Evolutionary conservation across 1,140 invertebrate genomes (phyloP), one percentile per base, ranked within the genome.

Genomic region (Drosophila orena): DNA sequence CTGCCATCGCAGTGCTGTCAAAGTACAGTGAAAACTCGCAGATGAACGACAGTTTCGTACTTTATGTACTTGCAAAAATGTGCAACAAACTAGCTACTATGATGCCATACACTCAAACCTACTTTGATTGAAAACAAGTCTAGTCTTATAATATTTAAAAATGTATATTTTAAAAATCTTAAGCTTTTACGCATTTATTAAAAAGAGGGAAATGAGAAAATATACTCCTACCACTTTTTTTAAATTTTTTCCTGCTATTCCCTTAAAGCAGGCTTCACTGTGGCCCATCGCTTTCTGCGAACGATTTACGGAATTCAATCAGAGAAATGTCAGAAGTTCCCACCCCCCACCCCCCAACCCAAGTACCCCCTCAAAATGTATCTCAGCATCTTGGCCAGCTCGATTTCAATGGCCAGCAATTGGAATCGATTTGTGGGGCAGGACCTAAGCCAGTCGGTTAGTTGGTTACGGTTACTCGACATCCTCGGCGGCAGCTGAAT

Each of bases 401-500:
- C 64, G 8, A 64, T 66, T 50, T 50, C 64, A 62, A 60, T 62
- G 60, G 54, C 38, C 24, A 24, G 64, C 59, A 64, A 66, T 66
- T 50, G 60, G 20, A 43, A 62, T 62, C 60, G 60, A 62, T 62
- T 59, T 62, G 60, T 62, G n/a, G 22, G 24, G 14, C 59, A 42
- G 59, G 59, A 30, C 49, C 49, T 43, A 30, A 62, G 46, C 44
- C 59, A 30, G 50, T 37, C 17, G 43, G 37, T 43, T 46, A 60
- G 30, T 40, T 35, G 64, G 46, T 42, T 65, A 42, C 12, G 64
- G 46, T 42, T 65, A 42, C 12, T 49, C 35, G 37, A 27, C 46
- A 50, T 64, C 64, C 37, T 37, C 58, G 37, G 42, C n/a, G 73
- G 38, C 54, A 42, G 61, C 57, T 85, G 81, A 85, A 85, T 85